Evolutionary conservation across 2,888 invertebrate species (phyloP).

Genomic region (Epiblema foenella): DNA sequence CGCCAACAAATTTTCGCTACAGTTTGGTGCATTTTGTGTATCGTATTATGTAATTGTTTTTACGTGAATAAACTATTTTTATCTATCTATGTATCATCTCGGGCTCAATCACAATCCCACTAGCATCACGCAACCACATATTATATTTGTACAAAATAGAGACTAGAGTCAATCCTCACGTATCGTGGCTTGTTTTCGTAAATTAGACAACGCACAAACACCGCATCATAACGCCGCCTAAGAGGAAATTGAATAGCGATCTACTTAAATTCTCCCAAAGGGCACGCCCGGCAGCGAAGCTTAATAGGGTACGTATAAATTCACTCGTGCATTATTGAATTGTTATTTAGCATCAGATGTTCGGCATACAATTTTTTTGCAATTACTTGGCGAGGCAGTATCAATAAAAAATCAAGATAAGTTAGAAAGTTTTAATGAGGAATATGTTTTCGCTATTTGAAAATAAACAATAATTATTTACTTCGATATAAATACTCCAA

Average conservation of each 20-base stretch:
- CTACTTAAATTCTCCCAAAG: constrained; percentile 59
- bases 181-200: constrained; percentile 55
- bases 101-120: constrained; percentile 4
- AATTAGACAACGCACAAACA: constrained; percentile 53
- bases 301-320: constrained; percentile 48
- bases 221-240: constrained; percentile 49
- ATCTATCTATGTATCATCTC: too few species aligned
- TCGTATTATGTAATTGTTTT: too few species aligned
- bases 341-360: constrained; percentile 43
- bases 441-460: not conserved
- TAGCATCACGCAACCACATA: constrained; percentile 3
- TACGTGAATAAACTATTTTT: too few species aligned
- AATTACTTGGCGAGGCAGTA: too few species aligned
- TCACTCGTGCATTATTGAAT: constrained; percentile 48
- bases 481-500: too few species aligned
- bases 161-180: constrained; percentile 38
- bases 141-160: constrained; percentile 37
- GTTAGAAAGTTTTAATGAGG: too few species aligned
- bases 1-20: too few species aligned
- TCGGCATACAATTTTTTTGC: constrained; percentile 14
- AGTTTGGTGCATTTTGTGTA: too few species aligned
- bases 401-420: too few species aligned
- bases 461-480: not conserved
- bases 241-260: constrained; percentile 69
- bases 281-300: constrained; percentile 49